Base-by-base conservation (phyloP, 2,888 invertebrate genomes). In the Acanthosoma haemorrhoidale region DNA sequence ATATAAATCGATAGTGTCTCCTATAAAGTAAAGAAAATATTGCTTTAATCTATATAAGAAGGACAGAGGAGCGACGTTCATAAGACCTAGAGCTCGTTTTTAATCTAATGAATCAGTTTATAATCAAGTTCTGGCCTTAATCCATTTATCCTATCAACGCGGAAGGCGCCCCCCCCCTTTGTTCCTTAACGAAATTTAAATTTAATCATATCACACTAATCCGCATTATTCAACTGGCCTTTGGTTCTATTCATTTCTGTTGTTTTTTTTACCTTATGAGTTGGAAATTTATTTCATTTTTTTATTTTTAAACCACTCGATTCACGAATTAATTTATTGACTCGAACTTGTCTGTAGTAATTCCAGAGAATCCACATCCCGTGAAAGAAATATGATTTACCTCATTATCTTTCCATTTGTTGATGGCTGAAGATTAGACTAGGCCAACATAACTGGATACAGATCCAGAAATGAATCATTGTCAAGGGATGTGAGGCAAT, bases 171-270 rank as follows among this genome's bases (percentile, higher is more conserved):
- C 1, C 3, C 11, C 1, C 25, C 51, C 29, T 51, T 51, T 51
- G 51, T 51, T 25, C 29, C 51, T 51, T 51, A 51, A 25, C 25
- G 25, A 25, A 51, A 51, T 51, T 51, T 51, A 25, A 51, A 51
- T 51, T 51, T 51, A 51, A 51, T 51, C 51, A 51, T 51, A 21
- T 51, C 25, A 51, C n/a, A 6, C 51, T 51, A 51, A 51, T 51
- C 25, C 51, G n/a, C 13, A 25, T 21, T 51, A 51, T 51, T n/a
- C 29, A 25, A 25, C 25, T 25, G 51, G n/a, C 51, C 25, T 51
- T 25, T 51, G 29, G n/a, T 13, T 51, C 5, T 51, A 11, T 18
- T 18, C 18, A 16, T 43, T 25, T 3, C 25, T 13, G 11, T 13
- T 43, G 21, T 25, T n/a, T 29, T 4, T 29, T 51, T 18, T 3